A percentile compares a stretch with the other conserved stretches of the same genome.
Evolutionary conservation across 2,888 invertebrate species (phyloP).

Genomic region (Phortica okadai): DNA sequence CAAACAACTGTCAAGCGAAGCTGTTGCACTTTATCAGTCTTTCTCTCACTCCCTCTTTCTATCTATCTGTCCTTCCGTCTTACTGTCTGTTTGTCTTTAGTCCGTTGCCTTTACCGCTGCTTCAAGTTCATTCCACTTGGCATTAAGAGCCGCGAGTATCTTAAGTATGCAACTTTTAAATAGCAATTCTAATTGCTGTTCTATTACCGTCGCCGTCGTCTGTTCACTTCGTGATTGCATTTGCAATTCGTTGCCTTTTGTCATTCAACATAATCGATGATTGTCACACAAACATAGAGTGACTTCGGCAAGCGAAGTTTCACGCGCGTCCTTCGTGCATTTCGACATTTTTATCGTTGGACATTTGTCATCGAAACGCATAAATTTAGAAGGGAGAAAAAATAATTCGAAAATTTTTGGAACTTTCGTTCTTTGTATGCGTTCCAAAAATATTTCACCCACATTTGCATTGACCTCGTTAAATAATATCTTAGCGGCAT

Average conservation of each 20-base stretch:
- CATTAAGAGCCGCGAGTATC: constrained; percentile 60
- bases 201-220: background rate
- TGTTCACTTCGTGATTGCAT: background rate
- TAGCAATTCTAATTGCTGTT: constrained; percentile 59
- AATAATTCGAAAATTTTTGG: too few relatives aligned
- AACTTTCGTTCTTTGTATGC: too few relatives aligned
- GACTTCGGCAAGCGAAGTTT: background rate
- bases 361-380: constrained; percentile 12
- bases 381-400: background rate
- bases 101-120: constrained; percentile 39
- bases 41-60: background rate
- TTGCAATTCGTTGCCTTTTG: background rate
- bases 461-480: constrained; percentile 41
- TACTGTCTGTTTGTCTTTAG: background rate
- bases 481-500: constrained; percentile 1
- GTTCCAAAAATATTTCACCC: constrained; percentile 31
- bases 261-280: too few relatives aligned
- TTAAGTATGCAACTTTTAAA: constrained; percentile 59
- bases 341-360: background rate
- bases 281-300: background rate
- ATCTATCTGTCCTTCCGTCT: background rate
- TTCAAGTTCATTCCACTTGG: constrained; percentile 69
- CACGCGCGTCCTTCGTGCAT: background rate
- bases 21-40: constrained; percentile 20
- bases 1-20: constrained; percentile 3